Percentiles rank a stretch among this genome's conserved stretches.
Evolutionary conservation across 2,888 invertebrate genomes (phyloP).

Genomic region (Tetheella fluctuosa): DNA sequence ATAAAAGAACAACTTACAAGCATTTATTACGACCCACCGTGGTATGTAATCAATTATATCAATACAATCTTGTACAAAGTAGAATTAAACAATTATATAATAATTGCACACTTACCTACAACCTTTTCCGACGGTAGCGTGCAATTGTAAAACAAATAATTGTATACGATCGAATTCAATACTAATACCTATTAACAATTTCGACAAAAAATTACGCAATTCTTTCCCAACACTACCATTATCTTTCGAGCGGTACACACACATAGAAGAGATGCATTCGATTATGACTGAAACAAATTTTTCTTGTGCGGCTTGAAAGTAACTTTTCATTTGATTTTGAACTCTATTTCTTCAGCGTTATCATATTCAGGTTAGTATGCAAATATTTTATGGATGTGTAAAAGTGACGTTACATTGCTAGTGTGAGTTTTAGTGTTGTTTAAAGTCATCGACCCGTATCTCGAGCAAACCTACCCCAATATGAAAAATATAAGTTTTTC

Average conservation of each 20-base stretch:
- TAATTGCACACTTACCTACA: constrained; percentile 5
- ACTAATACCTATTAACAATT: constrained; percentile 47
- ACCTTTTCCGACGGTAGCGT: constrained; percentile 9
- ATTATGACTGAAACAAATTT: constrained; percentile 53
- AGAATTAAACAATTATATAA: not conserved
- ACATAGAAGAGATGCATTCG: constrained; percentile 59
- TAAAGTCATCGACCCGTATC: constrained; percentile 75
- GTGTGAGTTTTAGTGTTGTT: constrained; percentile 45
- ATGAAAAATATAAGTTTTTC: constrained; percentile 61
- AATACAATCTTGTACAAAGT: not conserved
- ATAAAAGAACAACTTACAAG: not conserved
- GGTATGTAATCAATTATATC: constrained; percentile 1
- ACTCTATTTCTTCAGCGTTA: constrained; percentile 33
- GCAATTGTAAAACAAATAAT: constrained; percentile 10
- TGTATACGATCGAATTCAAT: constrained; percentile 11
- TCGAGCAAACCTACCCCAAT: constrained; percentile 75
- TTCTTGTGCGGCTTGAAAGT: constrained; percentile 33
- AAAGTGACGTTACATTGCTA: constrained; percentile 30
- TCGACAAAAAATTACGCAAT: constrained; percentile 67
- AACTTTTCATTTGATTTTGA: constrained; percentile 27
- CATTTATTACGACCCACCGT: not conserved
- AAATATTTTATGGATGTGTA: constrained; percentile 35
- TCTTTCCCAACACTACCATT: constrained; percentile 72
- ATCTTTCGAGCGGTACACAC: constrained; percentile 64
- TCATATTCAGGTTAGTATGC: constrained; percentile 34